Base-by-base conservation (phyloP, 1,140 invertebrate species). In the Musca vetustissima region DNA sequence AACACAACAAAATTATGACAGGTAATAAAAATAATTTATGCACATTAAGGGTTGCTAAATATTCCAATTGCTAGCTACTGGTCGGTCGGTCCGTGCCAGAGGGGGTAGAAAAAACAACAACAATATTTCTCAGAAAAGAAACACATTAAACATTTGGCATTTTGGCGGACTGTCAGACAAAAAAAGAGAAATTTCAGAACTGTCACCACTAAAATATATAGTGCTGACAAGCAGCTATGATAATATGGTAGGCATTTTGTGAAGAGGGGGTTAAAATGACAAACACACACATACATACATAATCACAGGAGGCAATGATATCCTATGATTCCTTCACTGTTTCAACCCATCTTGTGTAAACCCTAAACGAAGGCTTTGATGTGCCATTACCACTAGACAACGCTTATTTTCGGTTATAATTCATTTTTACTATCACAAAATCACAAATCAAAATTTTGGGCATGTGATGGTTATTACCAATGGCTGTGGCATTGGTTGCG, bases 11-110 rank as follows among this genome's bases (percentile, higher is more conserved):
- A 61, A 21, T 61, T 61, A 61, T 61, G 57, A 61, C 57, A 61
- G 57, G 57, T 61, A 61, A 61, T 61, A 61, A 61, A 61, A 61
- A 61, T 61, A 61, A 61, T 61, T 61, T 61, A 61, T 61, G 57
- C 57, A 9, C 28, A 61, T 61, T 61, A 61, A 61, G 57, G 57
- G 57, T 61, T 61, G 57, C 36, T 43, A 61, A 61, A 61, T 61
- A 61, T 36, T 61, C 28, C 28, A 43, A 43, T 43, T 43, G 36
- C 8, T 32, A 32, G 28, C 28, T 32, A 32, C 4, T 32, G 28
- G 28, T 32, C 52, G 52, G 21, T n/a, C n/a, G n/a, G n/a, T n/a
- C n/a, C n/a, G n/a, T 14, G 9, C 17, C 9, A 36, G 32, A 11
- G 49, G 25, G 17, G 28, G 2, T 21, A 6, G 36, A 61, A 61